Base-by-base conservation (phyloP, 2,888 invertebrate genomes). In the Prenolepis imparis region DNA sequence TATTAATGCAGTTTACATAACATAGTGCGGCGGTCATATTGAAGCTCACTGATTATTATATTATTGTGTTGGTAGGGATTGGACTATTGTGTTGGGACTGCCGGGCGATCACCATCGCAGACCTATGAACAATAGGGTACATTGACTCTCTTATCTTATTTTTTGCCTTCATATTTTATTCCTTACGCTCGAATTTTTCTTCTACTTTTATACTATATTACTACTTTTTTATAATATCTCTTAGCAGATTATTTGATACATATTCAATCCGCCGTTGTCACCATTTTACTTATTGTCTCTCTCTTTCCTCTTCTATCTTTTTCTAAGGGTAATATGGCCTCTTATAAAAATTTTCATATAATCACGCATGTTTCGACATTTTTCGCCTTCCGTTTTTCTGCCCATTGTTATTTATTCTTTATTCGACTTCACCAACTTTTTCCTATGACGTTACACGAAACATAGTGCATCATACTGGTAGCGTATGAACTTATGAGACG, bases 101-200 rank as follows among this genome's bases (percentile, higher is more conserved):
- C 94, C 92, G 93, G 94, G 90, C 92, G 92, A 92, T 94, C 94
- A 93, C 93, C 94, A 92, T 93, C 92, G 92, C 94, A 91, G 93
- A 93, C 59, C 94, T 93, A 93, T 93, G 92, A 94, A 92, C 93
- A 94, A 92, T 94, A 94, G 94, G 95, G 94, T 94, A 94, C 94
- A 94, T 94, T 92, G 85, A 91, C 86, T 90, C 87, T 90, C 87
- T 90, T 90, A 84, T 88, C 84, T 88, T 90, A 88, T 89, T 91
- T 92, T 91, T 90, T 90, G 86, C 87, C 86, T 86, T 87, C 84
- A 87, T 90, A 80, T 80, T 80, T 87, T 88, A 85, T 86, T 86
- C 70, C 86, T 90, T 87, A 88, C 89, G 88, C 90, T 87, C 88
- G 86, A 85, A 84, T 87, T 90, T 83, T 83, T 89, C 73, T 70